Evolutionary conservation across 2,113 vertebrate genomes (phyloP).

Genomic region (Sorex araneus): DNA sequence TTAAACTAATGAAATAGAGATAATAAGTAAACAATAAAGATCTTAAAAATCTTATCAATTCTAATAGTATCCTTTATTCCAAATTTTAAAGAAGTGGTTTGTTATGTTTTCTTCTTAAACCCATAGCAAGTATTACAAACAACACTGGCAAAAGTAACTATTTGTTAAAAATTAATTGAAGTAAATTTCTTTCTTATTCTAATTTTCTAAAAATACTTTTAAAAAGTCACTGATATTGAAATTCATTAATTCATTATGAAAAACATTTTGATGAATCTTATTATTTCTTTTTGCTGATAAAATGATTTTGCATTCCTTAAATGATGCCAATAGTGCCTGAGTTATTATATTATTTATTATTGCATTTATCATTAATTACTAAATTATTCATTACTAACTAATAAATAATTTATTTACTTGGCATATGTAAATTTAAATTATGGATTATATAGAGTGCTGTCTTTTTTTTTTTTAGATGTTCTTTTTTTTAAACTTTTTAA

Average conservation of each 20-base stretch:
- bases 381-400: too few species aligned
- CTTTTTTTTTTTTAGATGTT: not conserved
- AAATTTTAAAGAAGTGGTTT: not conserved
- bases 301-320: not conserved
- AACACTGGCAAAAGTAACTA: not conserved
- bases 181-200: too few species aligned
- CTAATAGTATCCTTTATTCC: not conserved
- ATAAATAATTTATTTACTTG: not conserved
- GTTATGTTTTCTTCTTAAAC: not conserved
- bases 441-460: not conserved
- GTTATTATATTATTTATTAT: too few species aligned
- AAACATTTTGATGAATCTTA: constrained; percentile 27
- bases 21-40: not conserved
- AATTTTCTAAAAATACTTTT: not conserved
- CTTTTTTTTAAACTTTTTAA: too few species aligned
- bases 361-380: too few species aligned
- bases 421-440: not conserved
- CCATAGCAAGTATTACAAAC: not conserved
- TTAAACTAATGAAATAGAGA: constrained; percentile 14
- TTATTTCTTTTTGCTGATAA: constrained; percentile 3
- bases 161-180: too few species aligned
- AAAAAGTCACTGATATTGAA: not conserved
- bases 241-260: constrained; percentile 12
- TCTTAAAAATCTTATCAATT: not conserved
- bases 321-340: not conserved